Conservation (phyloP, 2,113 vertebrate species). For the Shinisaurus crocodilurus region DNA sequence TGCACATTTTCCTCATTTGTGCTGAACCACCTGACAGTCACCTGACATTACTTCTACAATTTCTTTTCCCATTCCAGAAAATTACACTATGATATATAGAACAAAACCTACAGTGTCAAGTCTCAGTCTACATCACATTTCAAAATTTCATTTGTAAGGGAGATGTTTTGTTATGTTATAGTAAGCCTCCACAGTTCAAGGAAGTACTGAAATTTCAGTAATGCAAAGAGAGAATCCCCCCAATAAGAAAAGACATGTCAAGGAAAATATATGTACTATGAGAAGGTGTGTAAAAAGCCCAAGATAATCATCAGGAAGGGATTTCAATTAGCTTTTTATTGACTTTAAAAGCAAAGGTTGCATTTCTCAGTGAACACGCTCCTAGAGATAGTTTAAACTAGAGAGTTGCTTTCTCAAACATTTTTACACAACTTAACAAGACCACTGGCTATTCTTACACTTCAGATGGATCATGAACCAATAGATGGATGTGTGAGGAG, state of each 20-base stretch:
- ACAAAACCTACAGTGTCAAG: neutral
- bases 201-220: slow-evolving; percentile 2
- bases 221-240: slow-evolving; percentile 18
- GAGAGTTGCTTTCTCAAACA: neutral
- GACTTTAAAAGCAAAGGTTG: slow-evolving; percentile 2
- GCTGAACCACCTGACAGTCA: no score
- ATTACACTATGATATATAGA: neutral
- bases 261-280: neutral
- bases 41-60: neutral
- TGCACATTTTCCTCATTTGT: neutral
- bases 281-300: neutral
- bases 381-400: neutral
- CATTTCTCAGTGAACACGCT: slow-evolving; percentile 21
- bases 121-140: neutral
- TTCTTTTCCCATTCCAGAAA: neutral
- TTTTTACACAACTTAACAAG: slow-evolving; percentile 13
- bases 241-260: neutral
- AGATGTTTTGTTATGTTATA: neutral
- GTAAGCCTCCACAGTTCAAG: neutral
- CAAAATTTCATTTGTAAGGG: neutral
- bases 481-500: neutral
- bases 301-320: slow-evolving; percentile 3
- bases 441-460: neutral
- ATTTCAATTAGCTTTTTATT: slow-evolving; percentile 23
- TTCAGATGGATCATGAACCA: slow-evolving; percentile 24